Evolutionary conservation across 2,888 invertebrate genomes (phyloP).

Genomic region (Cephus nigrinus): DNA sequence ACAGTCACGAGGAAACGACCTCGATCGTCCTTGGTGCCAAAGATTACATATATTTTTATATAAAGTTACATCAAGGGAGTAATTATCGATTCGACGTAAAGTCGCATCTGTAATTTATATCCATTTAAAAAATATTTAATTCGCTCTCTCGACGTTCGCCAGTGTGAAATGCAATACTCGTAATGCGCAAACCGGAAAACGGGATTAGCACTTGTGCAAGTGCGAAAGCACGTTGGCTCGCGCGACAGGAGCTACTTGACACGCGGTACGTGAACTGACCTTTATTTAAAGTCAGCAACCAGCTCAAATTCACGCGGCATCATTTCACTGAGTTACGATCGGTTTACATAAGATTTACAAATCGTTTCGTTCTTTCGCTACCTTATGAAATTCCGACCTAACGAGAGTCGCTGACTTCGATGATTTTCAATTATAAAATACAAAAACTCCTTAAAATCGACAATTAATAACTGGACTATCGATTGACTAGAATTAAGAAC

Average conservation of each 20-base stretch:
- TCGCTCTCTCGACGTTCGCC: not conserved
- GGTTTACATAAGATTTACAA: not conserved
- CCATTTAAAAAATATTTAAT: not conserved
- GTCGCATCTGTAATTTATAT: not conserved
- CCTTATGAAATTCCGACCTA: not conserved
- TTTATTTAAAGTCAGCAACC: not conserved
- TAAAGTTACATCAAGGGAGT: not conserved
- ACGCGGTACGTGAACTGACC: not conserved
- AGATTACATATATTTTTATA: not conserved
- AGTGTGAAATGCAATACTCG: constrained; percentile 2
- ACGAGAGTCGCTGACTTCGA: not conserved
- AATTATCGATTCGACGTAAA: not conserved
- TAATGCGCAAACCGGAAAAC: constrained; percentile 4
- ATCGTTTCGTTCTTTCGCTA: not conserved
- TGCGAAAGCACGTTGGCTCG: not conserved
- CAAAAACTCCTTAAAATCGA: not conserved
- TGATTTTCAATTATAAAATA: not conserved
- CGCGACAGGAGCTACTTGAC: not conserved
- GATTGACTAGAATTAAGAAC: not conserved
- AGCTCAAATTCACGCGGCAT: not conserved
- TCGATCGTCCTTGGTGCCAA: not conserved
- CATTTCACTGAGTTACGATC: not conserved
- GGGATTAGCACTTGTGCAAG: constrained; percentile 10
- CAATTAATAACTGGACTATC: not conserved
- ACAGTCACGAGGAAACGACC: not conserved